phyloP scores from a whole-genome alignment of 1,140 invertebrate species.

The Diuraphis noxia region DNA sequence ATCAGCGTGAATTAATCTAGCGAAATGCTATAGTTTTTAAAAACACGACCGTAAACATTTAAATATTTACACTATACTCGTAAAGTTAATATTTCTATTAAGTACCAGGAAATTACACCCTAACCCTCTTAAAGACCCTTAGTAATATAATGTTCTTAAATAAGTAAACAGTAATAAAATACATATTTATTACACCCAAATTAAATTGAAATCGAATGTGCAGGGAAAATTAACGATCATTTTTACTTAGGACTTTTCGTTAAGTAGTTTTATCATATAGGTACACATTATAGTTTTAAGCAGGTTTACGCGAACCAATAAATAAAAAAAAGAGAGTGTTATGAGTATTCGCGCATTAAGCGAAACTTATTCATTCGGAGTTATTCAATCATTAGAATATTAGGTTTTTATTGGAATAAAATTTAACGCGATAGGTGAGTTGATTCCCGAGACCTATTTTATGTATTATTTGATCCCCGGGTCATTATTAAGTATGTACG shows the following conservation, averaged over 20 bases:
- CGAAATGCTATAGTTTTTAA: not conserved
- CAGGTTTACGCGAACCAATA: not conserved
- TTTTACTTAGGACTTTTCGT: slow-evolving; percentile 17
- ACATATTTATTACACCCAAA: slow-evolving; percentile 15
- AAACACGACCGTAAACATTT: slow-evolving; percentile 29
- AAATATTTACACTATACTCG: slow-evolving; percentile 38
- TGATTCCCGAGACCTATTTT: no score
- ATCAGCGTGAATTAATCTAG: not conserved
- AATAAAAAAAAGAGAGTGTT: no score
- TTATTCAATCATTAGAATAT: no score
- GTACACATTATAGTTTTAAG: not conserved
- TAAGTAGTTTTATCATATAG: slow-evolving; percentile 21
- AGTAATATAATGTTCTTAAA: slow-evolving; percentile 33
- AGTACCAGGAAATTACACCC: slow-evolving; percentile 25
- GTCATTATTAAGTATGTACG: no score
- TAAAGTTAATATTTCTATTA: slow-evolving; percentile 39
- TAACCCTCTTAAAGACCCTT: slow-evolving; percentile 37
- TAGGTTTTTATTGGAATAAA: no score
- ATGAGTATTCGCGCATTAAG: no score
- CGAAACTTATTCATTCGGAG: no score
- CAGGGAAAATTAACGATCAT: slow-evolving; percentile 31
- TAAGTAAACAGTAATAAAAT: slow-evolving; percentile 41
- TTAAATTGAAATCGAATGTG: slow-evolving; percentile 27
- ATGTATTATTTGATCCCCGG: no score
- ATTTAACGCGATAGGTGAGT: no score